Base-by-base conservation (phyloP, 2,888 invertebrate genomes). In the Rhagophthalmus giganteus region DNA sequence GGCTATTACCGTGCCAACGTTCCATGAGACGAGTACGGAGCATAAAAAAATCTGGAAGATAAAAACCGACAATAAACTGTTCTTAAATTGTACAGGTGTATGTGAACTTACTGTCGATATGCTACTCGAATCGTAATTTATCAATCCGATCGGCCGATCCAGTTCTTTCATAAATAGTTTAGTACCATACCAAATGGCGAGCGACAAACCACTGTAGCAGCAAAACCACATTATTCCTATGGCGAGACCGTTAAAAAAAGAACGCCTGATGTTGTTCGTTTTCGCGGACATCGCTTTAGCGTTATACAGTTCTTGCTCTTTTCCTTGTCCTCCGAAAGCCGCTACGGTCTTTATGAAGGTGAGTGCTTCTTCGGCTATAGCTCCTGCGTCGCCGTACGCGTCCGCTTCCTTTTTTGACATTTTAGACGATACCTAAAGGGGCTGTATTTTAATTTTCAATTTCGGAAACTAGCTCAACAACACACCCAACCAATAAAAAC, bases 121-220 rank as follows among this genome's bases (percentile, higher is more conserved):
- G 7, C 81, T 83, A 31, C 78, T 78, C 0, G 84, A 78, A 46
- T 81, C 77, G 61, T 88, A 87, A 33, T 73, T 77, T n/a, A 74
- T 65, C 1, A 68, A 60, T 8, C n/a, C 38, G 0, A 27, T 8
- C 1, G 69, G 68, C 10, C 52, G 32, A 10, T 44, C 2, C 14
- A 78, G 76, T 12, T 85, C 82, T 11, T 81, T 78, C 0, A 84
- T 64, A 61, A 87, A 79, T 6, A 88, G 73, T 27, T 76, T 78
- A 56, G 87, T 84, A 1, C 92, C 92, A 69, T 88, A 92, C 88
- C 90, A 92, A 71, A 92, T 90, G 0, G 90, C 87, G 15, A 92
- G 71, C 0, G 87, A 86, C 66, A 91, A 90, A 3, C 87, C 83
- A 28, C 80, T 77, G 71, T 87, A 92, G 52, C 90, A 85, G 61